Base-by-base conservation (phyloP, 2,113 vertebrate species). In the Hemiprocne comata region DNA sequence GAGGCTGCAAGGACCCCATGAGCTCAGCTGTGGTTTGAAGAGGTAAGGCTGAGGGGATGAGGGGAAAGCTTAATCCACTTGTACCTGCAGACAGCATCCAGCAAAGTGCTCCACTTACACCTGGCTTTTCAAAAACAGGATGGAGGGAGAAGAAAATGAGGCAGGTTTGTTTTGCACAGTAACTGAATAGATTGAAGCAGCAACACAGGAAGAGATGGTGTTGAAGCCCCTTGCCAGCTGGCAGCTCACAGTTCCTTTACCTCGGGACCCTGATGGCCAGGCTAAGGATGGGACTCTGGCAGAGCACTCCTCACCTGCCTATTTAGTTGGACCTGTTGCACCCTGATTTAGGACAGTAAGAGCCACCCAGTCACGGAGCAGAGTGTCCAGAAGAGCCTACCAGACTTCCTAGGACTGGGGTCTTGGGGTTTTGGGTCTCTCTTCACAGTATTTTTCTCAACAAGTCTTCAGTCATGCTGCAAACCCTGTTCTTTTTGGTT, bases 401-500 rank as follows among this genome's bases (percentile, higher is more conserved):
- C 33, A 65, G 44, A 31, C 23, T 51, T 53, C 44, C 73, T 2
- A 4, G 21, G 26, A 53, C 0, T 29, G 20, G 15, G 11, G 34
- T 20, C 18, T 2, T 2, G 2, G 8, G 2, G 7, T 10, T 2
- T 17, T 1, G 0, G 17, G 29, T 64, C 23, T 51, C n/a, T 60
- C 48, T 81, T 83, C 48, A 55, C 31, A 25, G 6, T 24, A 66
- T 72, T 67, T 72, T 58, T 51, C 57, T 85, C 66, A 91, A 25
- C 9, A 76, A 20, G 40, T 31, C 34, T 50, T 76, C 46, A 51
- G 28, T 23, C 36, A 85, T 34, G 21, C n/a, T 76, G 1, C 34
- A 89, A 77, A 29, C 29, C 0, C 0, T 54, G 34, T 23, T 89
- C 55, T 16, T 91, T 94, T 89, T 88, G 42, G 34, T 54, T 83